phyloP scores from a whole-genome alignment of 2,113 vertebrate genomes.

The Mobula birostris region DNA sequence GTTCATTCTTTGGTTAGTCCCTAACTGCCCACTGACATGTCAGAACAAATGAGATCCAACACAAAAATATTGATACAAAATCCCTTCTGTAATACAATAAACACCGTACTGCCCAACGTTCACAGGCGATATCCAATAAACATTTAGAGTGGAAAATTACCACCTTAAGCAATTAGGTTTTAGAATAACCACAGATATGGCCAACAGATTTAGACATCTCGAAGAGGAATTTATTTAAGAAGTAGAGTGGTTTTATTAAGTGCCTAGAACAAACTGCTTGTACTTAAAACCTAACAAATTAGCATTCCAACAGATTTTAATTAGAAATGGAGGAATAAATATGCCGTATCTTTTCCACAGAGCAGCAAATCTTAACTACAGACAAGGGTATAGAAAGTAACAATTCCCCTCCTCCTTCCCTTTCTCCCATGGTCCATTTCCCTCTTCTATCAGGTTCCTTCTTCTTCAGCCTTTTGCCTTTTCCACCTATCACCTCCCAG shows the following conservation, averaged over 20 bases:
- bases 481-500: too few relatives aligned
- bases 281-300: not conserved
- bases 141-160: not conserved
- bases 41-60: not conserved
- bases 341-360: not conserved
- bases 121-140: not conserved
- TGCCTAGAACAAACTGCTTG: not conserved
- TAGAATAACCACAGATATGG: not conserved
- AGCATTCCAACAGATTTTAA: not conserved
- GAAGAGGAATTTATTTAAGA: not conserved
- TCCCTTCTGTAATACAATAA: not conserved
- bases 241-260: not conserved
- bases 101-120: not conserved
- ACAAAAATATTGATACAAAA: not conserved
- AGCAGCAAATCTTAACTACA: not conserved
- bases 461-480: too few relatives aligned
- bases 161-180: not conserved
- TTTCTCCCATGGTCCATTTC: too few relatives aligned
- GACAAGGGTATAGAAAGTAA: not conserved
- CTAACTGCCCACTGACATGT: not conserved
- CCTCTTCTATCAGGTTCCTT: too few relatives aligned
- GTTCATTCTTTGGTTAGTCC: not conserved
- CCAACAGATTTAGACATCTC: not conserved
- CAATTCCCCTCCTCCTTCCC: too few relatives aligned
- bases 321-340: conserved; percentile 9